Evolutionary conservation across 2,888 invertebrate genomes (phyloP), one percentile per base, ranked within the genome.

Genomic region (Andrena flavipes): DNA sequence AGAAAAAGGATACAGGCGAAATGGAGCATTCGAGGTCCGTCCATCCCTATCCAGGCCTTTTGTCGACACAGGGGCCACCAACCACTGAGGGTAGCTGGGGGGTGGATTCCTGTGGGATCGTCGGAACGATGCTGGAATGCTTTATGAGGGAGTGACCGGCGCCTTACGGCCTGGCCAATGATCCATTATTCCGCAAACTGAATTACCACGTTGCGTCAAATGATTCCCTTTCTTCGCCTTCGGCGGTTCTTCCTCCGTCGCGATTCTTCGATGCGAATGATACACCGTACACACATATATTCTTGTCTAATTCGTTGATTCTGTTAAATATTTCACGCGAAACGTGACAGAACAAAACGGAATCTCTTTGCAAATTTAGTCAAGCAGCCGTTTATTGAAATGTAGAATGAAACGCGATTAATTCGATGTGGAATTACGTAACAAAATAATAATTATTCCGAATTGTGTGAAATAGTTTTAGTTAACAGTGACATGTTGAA

Each of bases 81-180:
- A 77, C 88, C 56, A 82, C 82, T 84, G 73, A 85, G 87, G 88
- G 89, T 85, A 88, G 86, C 85, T 59, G 83, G 84, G 23, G 84
- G 84, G 60, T 88, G 89, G 88, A 92, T 91, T 92, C 93, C 93
- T 90, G 82, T 87, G 92, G 92, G 93, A 93, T 90, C 82, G 84
- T 76, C 77, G 86, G 90, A 91, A 91, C 92, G 91, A 92, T 90
- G 84, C 85, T 86, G 88, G 92, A 92, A 93, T 92, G 91, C 90
- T 91, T 92, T 91, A 92, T 92, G 91, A 92, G 91, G 86, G 86
- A 88, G 85, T 92, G 92, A 92, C 92, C 92, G 88, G 87, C 88
- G 87, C 89, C 91, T 91, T 90, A 90, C 86, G 88, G 86, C 71
- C 78, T 79, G 84, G 82, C 79, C 90, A 89, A 91, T 91, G 90